Evolutionary conservation across 2,797 vertebrate genomes (phyloP).

Genomic region (Pachyuromys duprasi): DNA sequence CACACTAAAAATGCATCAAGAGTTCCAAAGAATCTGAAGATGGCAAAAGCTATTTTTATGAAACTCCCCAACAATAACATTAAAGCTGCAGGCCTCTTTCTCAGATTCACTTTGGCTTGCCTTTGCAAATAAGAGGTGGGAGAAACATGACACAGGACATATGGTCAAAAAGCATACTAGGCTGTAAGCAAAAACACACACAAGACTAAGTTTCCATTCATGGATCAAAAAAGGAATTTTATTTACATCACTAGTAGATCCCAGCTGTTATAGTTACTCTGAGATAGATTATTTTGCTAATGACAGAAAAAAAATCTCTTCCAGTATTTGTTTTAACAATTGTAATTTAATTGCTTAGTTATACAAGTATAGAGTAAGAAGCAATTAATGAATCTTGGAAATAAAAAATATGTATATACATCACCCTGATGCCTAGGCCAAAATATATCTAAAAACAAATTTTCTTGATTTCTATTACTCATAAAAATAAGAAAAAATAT

Average conservation of each 20-base stretch:
- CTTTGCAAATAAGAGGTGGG: slow-evolving; percentile 53
- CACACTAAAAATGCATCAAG: slow-evolving; percentile 32
- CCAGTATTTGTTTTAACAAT: slow-evolving; percentile 80
- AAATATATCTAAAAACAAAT: slow-evolving; percentile 84
- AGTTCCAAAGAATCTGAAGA: slow-evolving; percentile 54
- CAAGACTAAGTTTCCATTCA: slow-evolving; percentile 70
- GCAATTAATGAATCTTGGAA: slow-evolving; percentile 78
- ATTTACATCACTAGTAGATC: slow-evolving; percentile 76
- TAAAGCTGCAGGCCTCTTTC: slow-evolving; percentile 57
- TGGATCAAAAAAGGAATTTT: slow-evolving; percentile 76
- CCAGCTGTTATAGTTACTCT: slow-evolving; percentile 71
- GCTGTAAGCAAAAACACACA: slow-evolving; percentile 71
- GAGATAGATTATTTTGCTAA: slow-evolving; percentile 68
- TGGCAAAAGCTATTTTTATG: slow-evolving; percentile 27
- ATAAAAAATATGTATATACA: slow-evolving; percentile 85
- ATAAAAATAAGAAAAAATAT: slow-evolving; percentile 85
- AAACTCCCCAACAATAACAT: slow-evolving; percentile 39
- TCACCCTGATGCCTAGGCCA: slow-evolving; percentile 83
- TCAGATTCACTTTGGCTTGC: slow-evolving; percentile 72
- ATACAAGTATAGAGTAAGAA: slow-evolving; percentile 73
- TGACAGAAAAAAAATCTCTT: slow-evolving; percentile 73
- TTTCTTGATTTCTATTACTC: slow-evolving; percentile 88
- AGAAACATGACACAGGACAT: slow-evolving; percentile 73
- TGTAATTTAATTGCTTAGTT: slow-evolving; percentile 73
- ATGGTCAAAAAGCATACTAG: slow-evolving; percentile 66